Conservation (phyloP, 1,140 invertebrate species). For the Drosophila bipectinata region DNA sequence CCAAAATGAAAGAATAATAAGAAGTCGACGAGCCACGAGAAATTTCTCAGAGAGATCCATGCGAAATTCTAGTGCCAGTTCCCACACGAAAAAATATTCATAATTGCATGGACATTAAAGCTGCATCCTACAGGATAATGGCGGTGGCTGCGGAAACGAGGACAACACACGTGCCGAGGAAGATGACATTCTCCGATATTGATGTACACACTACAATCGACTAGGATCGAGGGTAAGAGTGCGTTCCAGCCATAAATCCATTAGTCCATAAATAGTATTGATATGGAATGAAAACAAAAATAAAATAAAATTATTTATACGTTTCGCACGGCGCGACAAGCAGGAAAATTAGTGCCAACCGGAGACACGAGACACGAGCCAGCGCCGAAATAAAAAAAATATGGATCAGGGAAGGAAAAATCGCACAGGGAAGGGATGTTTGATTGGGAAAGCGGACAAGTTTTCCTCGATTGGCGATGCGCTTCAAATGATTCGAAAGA, state of each 20-base stretch:
- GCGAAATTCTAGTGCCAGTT: slow-evolving; percentile 28
- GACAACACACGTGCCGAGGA: slow-evolving; percentile 62
- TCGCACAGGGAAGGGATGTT: slow-evolving; percentile 13
- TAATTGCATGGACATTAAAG: slow-evolving; percentile 56
- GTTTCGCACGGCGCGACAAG: slow-evolving; percentile 76
- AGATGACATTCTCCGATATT: slow-evolving; percentile 45
- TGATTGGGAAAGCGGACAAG: slow-evolving; percentile 28
- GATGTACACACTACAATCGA: slow-evolving; percentile 53
- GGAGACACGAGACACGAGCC: slow-evolving; percentile 33
- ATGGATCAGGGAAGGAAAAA: slow-evolving; percentile 13
- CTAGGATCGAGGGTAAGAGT: slow-evolving; percentile 20
- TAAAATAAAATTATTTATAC: slow-evolving; percentile 79
- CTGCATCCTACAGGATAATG: slow-evolving; percentile 32
- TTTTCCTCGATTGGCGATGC: slow-evolving; percentile 73
- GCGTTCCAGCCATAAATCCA: slow-evolving; percentile 68
- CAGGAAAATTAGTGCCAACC: slow-evolving; percentile 78
- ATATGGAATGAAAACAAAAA: slow-evolving; percentile 68
- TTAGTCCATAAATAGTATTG: slow-evolving; percentile 79
- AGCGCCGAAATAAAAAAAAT: slow-evolving; percentile 1
- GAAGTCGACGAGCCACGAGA: slow-evolving; percentile 44
- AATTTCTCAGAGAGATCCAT: background rate
- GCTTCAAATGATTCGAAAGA: slow-evolving; percentile 73
- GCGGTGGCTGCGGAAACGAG: slow-evolving; percentile 46
- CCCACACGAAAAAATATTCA: slow-evolving; percentile 56
- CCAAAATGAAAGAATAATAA: slow-evolving; percentile 82